Evolutionary conservation across 1,140 invertebrate genomes (phyloP).

Genomic region (Drosophila hydei): DNA sequence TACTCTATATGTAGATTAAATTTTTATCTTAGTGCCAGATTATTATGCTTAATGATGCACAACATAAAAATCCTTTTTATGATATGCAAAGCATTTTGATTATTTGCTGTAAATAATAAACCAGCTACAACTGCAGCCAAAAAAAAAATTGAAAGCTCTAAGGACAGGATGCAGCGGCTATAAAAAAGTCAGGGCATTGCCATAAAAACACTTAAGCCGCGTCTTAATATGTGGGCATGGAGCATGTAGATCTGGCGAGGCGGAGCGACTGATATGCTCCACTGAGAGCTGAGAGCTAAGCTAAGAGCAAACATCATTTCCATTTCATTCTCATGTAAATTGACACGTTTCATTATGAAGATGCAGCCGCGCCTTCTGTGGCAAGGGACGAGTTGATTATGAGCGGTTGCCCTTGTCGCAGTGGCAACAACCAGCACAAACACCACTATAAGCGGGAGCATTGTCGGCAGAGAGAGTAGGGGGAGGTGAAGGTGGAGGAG

Average conservation of each 20-base stretch:
- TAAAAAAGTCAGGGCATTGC: constrained; percentile 14
- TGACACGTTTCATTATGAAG: constrained; percentile 49
- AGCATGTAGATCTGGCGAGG: not conserved
- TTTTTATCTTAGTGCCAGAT: constrained; percentile 35
- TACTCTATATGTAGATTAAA: constrained; percentile 22
- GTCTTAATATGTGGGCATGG: constrained; percentile 1
- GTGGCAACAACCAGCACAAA: constrained; percentile 1
- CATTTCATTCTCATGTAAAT: constrained; percentile 46
- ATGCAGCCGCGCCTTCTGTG: constrained; percentile 13
- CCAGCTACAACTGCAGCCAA: constrained; percentile 3
- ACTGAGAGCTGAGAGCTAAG: not conserved
- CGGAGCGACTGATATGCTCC: not conserved
- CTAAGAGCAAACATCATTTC: constrained; percentile 28
- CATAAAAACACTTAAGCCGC: constrained; percentile 45
- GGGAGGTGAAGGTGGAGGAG: not conserved
- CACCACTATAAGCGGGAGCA: constrained; percentile 1
- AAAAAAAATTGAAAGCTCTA: not conserved
- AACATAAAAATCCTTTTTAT: constrained; percentile 51
- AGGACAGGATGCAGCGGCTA: constrained; percentile 31
- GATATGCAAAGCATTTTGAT: constrained; percentile 54
- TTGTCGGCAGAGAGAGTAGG: not conserved
- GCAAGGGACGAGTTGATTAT: constrained; percentile 8
- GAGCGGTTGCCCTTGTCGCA: constrained; percentile 3
- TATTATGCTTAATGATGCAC: constrained; percentile 36
- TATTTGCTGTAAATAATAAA: constrained; percentile 51